These are phyloP conservation scores for Poecilia wingei DNA, from an alignment of 2,797 vertebrate species.

Conservation along the genomic window DNA sequence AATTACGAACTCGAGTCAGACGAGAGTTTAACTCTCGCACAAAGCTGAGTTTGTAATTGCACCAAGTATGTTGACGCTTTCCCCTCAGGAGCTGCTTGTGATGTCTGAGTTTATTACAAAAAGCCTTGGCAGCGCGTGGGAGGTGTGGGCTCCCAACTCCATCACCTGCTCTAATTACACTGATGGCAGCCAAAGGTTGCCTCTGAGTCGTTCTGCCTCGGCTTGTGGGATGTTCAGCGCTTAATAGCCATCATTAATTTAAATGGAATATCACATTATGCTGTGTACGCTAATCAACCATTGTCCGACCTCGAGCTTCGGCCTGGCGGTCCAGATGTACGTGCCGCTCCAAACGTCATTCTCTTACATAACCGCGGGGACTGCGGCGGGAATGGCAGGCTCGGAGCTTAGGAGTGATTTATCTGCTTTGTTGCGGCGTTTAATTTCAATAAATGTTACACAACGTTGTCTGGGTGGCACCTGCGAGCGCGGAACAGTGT, in stretches of 20 bases:
- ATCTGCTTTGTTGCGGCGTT: slow-evolving; percentile 29
- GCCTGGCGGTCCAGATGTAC: slow-evolving; percentile 30
- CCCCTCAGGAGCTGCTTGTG: slow-evolving; percentile 26
- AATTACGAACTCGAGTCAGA: slow-evolving; percentile 24
- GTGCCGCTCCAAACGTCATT: slow-evolving; percentile 22
- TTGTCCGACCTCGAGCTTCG: slow-evolving; percentile 17
- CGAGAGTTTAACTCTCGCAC: slow-evolving; percentile 27
- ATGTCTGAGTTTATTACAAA: slow-evolving; percentile 42
- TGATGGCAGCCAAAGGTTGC: slow-evolving; percentile 36
- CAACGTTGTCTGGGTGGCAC: slow-evolving; percentile 18
- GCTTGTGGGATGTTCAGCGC: slow-evolving; percentile 34
- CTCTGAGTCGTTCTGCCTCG: slow-evolving; percentile 27
- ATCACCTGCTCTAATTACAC: slow-evolving; percentile 51
- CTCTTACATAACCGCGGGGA: slow-evolving; percentile 30
- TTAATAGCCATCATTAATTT: slow-evolving; percentile 45
- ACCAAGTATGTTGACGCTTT: slow-evolving; percentile 4
- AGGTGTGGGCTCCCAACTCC: slow-evolving; percentile 26
- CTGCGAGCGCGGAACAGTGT: slow-evolving; percentile 2
- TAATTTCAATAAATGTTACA: slow-evolving; percentile 27
- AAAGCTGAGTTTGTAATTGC: slow-evolving; percentile 25
- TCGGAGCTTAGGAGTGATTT: slow-evolving; percentile 24
- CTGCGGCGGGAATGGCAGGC: slow-evolving; percentile 3
- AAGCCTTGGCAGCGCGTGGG: slow-evolving; percentile 38
- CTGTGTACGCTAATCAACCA: slow-evolving; percentile 19
- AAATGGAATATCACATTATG: slow-evolving; percentile 25